Percentiles rank a stretch among this genome's conserved stretches.
These are phyloP conservation scores for Pararge aegeria DNA, from an alignment of 1,140 invertebrate genomes.

Conservation along the genomic window DNA sequence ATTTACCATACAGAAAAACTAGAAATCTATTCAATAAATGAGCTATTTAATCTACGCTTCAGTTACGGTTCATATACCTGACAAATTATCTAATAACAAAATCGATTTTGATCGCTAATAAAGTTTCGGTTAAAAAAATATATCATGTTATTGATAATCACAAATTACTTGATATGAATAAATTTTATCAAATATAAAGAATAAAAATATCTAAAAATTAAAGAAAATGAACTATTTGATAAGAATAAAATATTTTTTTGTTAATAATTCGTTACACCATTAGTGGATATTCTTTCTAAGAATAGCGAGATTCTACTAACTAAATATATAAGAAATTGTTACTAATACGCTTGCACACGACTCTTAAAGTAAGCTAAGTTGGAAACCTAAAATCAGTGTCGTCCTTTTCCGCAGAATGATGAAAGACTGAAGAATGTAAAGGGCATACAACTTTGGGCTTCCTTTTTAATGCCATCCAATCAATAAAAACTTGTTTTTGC, in stretches of 20 bases:
- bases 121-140: not conserved
- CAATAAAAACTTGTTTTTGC: no score
- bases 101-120: no score
- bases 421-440: no score
- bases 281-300: conserved; percentile 12
- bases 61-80: no score
- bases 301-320: conserved; percentile 22
- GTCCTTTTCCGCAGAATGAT: not conserved
- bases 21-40: no score
- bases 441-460: no score
- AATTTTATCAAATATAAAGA: not conserved
- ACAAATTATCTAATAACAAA: no score
- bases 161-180: not conserved
- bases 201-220: not conserved
- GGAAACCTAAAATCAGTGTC: not conserved
- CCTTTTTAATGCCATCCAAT: no score
- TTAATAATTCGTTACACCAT: not conserved
- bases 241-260: not conserved
- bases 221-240: not conserved
- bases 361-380: no score
- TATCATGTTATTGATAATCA: not conserved
- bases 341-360: not conserved
- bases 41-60: no score
- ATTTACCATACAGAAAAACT: no score
- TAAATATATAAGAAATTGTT: conserved; percentile 1